Base-by-base conservation (phyloP, 1,140 invertebrate genomes). In the Nilaparvata lugens region DNA sequence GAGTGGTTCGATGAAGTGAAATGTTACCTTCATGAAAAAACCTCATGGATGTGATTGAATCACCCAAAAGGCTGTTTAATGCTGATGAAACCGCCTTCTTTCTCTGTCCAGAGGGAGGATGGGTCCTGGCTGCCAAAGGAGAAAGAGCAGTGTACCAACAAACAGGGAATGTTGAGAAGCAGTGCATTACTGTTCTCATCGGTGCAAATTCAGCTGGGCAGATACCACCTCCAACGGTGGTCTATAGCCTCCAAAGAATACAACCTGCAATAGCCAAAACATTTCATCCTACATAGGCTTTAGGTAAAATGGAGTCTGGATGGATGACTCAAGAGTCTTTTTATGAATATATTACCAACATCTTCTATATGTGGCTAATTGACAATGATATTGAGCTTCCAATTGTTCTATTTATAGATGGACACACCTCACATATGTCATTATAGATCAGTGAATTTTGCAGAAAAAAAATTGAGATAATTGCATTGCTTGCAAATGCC, bases 341-440 rank as follows among this genome's bases (percentile, higher is more conserved):
- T 31, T 62, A 31, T 51, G 63, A 64, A 59, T 64, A 40, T 42
- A 54, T 65, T n/a, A 23, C 64, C 6, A 65, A 66, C 48, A 52
- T 63, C 3, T 63, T 66, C 55, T 19, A 54, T 63, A 61, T 56
- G 4, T 65, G 45, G 40, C 53, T 65, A 52, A 59, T 13, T 21
- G 51, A 59, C 19, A 66, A 62, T 5, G 51, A 63, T 23, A 63
- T 66, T 58, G 9, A 3, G 51, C 21, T 52, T n/a, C 72, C 73
- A 21, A 65, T 75, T 16, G 62, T 71, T 28, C 65, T 76, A 18
- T 76, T 73, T 69, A 38, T 76, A 7, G 74, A 76, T 67, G 72
- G 71, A 5, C 74, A 76, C 55, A 60, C 45, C 19, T 71, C 69
- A 43, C 73, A 77, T 59, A 24, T 72, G 42, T 71, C 69, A 19